Base-by-base conservation (phyloP, 2,888 invertebrate species). In the Elysia crispata region DNA sequence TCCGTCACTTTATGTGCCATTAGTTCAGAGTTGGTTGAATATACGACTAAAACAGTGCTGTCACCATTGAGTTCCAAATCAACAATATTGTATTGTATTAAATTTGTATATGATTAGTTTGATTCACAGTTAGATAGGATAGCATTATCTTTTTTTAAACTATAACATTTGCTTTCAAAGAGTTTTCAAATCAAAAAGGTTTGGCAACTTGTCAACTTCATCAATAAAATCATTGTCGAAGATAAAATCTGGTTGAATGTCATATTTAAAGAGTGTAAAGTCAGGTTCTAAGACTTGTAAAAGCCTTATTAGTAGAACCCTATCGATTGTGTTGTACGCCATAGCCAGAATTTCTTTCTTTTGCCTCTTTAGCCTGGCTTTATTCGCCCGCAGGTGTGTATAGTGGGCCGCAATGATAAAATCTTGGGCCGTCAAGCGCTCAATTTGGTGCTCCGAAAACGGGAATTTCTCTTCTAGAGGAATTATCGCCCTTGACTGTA, bases 251-350 rank as follows among this genome's bases (percentile, higher is more conserved):
- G 81, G 82, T 15, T 77, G 54, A 11, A 81, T 69, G 49, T 86
- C 84, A 76, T 89, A 89, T 11, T 79, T 81, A 79, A 89, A 89
- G 20, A 87, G 77, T 41, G 82, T 74, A 77, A 86, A 88, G 66
- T 89, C 88, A 15, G 83, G 83, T 20, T 60, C 49, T 54, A 86
- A 83, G 25, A 87, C 70, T n/a, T 84, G 66, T 31, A 83, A 54
- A 0, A 87, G 80, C 67, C 81, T 83, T 18, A 80, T 66, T n/a
- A 87, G 30, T 41, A 86, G 85, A 1, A 76, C 75, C 13, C 20
- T 54, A n/a, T 82, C 72, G 11, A 88, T 80, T n/a, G 77, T 75
- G 5, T 83, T 82, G 74, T 82, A 88, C 6, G 88, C 88, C 57
- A 86, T 86, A 13, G 82, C 49, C 23, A 87, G 70, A 1, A 86